Base-by-base conservation (phyloP, 2,888 invertebrate genomes). In the Lymantria dispar region DNA sequence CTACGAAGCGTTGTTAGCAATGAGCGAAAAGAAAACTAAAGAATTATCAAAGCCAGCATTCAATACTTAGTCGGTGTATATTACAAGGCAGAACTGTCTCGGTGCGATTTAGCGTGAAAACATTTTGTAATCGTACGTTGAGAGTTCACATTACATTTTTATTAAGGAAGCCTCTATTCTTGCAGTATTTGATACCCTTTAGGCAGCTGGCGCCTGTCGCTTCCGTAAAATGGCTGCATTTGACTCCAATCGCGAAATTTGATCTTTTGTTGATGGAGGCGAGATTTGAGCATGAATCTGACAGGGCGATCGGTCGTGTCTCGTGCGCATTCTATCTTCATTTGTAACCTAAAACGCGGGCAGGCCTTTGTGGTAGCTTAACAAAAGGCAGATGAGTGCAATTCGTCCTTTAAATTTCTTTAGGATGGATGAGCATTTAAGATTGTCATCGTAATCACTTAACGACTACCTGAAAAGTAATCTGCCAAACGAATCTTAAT, bases 261-360 rank as follows among this genome's bases (percentile, higher is more conserved):
- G 87, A 89, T 87, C 81, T 87, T 89, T 90, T 87, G 85, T 87
- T 87, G 87, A 84, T 78, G 79, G 76, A 80, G 76, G 85, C 85
- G 80, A 87, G 83, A 82, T 85, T 82, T 70, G 71, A 68, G 73
- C 64, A 74, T 77, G 77, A 83, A 85, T 85, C 83, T 77, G 68
- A 67, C 68, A 70, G 68, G 74, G 71, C 70, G 76, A 87, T 85
- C 80, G 70, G 64, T 69, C 62, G 71, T 83, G 87, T 80, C 90
- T 83, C 88, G 88, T 87, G 89, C 88, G 71, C 83, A 71, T 77
- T 80, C 78, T 80, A 77, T 79, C 79, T 69, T 78, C 72, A 64
- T 72, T 62, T 70, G 87, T 81, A 87, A 88, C 78, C 53, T 64
- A 73, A 87, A 66, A 79, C 72, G 61, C 50, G 74, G 68, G 65